Percentiles rank a stretch among this genome's conserved stretches.
phyloP scores from a whole-genome alignment of 2,113 vertebrate species.

The Sciurus niger region DNA sequence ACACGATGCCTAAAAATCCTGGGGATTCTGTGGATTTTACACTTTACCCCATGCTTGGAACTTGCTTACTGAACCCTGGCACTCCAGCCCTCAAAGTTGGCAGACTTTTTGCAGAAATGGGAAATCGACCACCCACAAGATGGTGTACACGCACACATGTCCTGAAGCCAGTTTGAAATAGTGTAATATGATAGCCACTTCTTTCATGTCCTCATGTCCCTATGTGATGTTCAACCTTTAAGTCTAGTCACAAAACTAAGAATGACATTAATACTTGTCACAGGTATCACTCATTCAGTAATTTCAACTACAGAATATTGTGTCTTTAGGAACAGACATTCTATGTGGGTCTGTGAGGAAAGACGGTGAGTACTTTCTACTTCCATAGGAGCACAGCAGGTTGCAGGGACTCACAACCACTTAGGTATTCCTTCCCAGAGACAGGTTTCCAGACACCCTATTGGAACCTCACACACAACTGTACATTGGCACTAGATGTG shows the following conservation, averaged over 20 bases:
- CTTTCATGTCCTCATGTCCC: background rate
- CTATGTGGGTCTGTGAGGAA: background rate
- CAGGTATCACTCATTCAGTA: background rate
- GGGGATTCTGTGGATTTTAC: background rate
- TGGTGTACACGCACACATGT: background rate
- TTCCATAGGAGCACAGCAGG: background rate
- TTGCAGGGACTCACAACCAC: background rate
- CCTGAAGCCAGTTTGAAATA: background rate
- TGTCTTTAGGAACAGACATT: background rate
- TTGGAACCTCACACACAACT: background rate
- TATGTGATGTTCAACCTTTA: background rate
- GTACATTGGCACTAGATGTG: rapidly evolving
- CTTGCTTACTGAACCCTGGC: background rate
- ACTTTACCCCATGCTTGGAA: background rate
- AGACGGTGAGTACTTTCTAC: background rate
- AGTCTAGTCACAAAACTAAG: background rate
- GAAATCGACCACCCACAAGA: background rate
- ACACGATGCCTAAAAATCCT: background rate
- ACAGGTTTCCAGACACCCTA: background rate
- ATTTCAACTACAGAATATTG: background rate
- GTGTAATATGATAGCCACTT: background rate
- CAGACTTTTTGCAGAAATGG: background rate
- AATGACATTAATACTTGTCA: background rate
- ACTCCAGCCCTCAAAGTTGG: background rate
- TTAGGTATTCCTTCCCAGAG: background rate